Percentiles rank a stretch among this genome's conserved stretches.
These are phyloP conservation scores for Drosophila emarginata DNA, from an alignment of 2,888 invertebrate genomes.

Conservation along the genomic window DNA sequence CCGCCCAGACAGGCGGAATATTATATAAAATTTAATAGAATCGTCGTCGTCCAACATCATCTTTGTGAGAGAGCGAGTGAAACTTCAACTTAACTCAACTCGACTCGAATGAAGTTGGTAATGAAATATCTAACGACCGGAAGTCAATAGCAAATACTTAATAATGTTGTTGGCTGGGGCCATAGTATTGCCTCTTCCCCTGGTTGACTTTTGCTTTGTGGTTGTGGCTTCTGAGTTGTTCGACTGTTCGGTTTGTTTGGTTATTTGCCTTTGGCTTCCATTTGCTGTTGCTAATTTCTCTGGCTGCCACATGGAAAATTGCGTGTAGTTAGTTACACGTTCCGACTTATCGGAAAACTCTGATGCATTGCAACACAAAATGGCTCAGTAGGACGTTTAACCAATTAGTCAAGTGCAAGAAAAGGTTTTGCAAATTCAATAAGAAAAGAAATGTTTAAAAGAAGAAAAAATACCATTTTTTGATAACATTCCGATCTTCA, in stretches of 20 bases:
- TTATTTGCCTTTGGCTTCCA: constrained; percentile 51
- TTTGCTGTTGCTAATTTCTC: constrained; percentile 60
- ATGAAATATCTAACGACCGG: constrained; percentile 79
- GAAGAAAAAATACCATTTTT: neutral
- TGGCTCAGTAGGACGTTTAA: too few species aligned
- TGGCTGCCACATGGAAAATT: constrained; percentile 29
- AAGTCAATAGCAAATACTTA: constrained; percentile 79
- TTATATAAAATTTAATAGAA: constrained; percentile 61
- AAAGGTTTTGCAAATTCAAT: constrained; percentile 22
- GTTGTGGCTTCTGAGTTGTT: constrained; percentile 46
- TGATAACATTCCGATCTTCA: constrained; percentile 5
- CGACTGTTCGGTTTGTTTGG: constrained; percentile 21
- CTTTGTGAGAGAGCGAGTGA: constrained; percentile 11
- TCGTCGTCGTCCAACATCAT: constrained; percentile 17
- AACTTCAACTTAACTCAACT: constrained; percentile 19
- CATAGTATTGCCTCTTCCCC: constrained; percentile 24
- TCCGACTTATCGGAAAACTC: constrained; percentile 11
- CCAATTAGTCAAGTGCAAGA: constrained; percentile 50
- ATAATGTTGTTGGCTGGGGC: constrained; percentile 69
- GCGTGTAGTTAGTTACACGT: constrained; percentile 46
- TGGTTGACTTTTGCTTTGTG: constrained; percentile 48
- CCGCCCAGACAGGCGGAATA: constrained; percentile 30
- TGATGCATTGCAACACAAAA: neutral
- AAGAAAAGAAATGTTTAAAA: neutral
- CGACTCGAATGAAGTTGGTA: constrained; percentile 61